These are phyloP conservation scores for Dolichallabes microphthalmus DNA, from an alignment of 2,113 vertebrate genomes.

Conservation along the genomic window DNA sequence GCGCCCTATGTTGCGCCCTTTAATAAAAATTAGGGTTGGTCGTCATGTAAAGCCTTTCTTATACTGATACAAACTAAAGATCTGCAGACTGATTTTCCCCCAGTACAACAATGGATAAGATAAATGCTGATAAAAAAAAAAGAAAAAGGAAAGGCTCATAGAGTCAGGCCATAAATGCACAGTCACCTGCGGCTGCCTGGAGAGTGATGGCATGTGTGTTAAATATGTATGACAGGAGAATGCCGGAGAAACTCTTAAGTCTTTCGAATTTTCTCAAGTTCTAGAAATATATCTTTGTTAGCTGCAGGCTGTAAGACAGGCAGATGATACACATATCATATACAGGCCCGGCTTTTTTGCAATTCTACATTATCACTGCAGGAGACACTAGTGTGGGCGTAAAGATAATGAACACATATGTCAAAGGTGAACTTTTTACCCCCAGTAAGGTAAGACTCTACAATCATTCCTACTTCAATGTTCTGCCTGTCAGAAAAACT, in stretches of 20 bases:
- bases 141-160: conserved; percentile 4
- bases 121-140: neutral
- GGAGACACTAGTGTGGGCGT: neutral
- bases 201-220: conserved; percentile 31
- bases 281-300: conserved; percentile 46
- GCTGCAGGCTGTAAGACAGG: conserved; percentile 16
- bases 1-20: neutral
- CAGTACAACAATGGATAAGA: neutral
- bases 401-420: neutral
- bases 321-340: conserved; percentile 16
- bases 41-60: neutral
- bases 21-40: neutral
- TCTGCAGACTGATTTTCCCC: neutral
- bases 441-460: neutral
- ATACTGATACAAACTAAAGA: neutral
- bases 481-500: neutral
- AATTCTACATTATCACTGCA: conserved; percentile 16
- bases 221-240: conserved; percentile 47
- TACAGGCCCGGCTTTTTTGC: conserved; percentile 2
- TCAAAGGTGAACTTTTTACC: conserved; percentile 1
- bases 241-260: conserved; percentile 48
- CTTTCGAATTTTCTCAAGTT: conserved; percentile 50
- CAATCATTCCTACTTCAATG: neutral
- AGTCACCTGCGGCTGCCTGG: conserved; percentile 27
- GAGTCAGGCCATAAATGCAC: conserved; percentile 29